A percentile compares a stretch with the other conserved stretches of the same genome.
Evolutionary conservation across 2,113 vertebrate species (phyloP).

Genomic region (Lasiurus cinereus): DNA sequence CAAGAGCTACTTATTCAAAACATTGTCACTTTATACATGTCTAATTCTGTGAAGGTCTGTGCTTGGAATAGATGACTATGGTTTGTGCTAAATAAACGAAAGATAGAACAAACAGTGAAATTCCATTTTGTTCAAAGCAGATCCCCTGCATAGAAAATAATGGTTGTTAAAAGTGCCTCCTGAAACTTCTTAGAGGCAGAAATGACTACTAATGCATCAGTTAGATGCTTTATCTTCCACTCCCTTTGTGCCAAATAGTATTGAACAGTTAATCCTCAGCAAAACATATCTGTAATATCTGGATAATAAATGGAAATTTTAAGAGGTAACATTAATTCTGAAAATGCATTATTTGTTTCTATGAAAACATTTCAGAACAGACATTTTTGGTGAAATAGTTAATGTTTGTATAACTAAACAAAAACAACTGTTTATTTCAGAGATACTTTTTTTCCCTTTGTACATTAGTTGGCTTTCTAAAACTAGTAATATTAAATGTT

Average conservation of each 20-base stretch:
- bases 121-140: constrained; percentile 41
- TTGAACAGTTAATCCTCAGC: constrained; percentile 12
- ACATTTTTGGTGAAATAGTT: constrained; percentile 67
- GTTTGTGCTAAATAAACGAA: constrained; percentile 55
- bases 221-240: constrained; percentile 36
- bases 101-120: constrained; percentile 23
- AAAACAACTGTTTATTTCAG: constrained; percentile 68
- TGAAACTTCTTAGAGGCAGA: constrained; percentile 30
- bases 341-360: constrained; percentile 50
- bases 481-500: constrained; percentile 34
- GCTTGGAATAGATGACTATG: constrained; percentile 28
- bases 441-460: constrained; percentile 33
- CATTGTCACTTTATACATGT: constrained; percentile 3
- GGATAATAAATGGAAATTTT: constrained; percentile 32
- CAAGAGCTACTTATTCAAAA: background rate
- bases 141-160: constrained; percentile 72
- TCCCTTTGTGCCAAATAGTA: constrained; percentile 26
- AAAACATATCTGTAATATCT: background rate
- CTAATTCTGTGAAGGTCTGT: constrained; percentile 8
- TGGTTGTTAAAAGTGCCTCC: constrained; percentile 56
- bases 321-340: constrained; percentile 10
- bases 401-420: constrained; percentile 48
- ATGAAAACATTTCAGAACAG: constrained; percentile 47
- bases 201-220: constrained; percentile 49
- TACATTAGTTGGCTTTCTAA: constrained; percentile 63